Base-by-base conservation (phyloP, 2,888 invertebrate genomes). In the Fragum whitleyi region DNA sequence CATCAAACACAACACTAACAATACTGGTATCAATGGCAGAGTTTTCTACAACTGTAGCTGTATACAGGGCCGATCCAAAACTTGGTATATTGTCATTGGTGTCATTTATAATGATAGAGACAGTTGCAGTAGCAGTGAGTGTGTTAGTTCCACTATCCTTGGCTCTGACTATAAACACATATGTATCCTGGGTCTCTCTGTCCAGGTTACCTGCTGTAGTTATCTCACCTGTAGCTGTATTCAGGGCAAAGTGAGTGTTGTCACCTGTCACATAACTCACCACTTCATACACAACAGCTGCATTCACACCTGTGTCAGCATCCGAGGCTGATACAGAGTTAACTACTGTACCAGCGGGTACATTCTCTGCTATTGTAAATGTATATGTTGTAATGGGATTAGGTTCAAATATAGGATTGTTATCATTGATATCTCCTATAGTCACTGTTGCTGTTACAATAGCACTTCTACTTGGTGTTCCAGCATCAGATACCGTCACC, bases 21-120 rank as follows among this genome's bases (percentile, higher is more conserved):
- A 91, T 86, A n/a, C 78, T 83, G 0, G 89, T 89, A 7, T 85
- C 87, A 1, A 83, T 71, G 0, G 84, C 70, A 16, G 82, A 74
- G 74, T 90, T 89, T 77, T 92, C 92, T 3, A 77, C 39, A 14
- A 89, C 76, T 7, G 77, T 81, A 11, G 83, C 88, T 1, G 78
- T 77, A 72, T 89, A 90, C 21, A 79, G 77, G 1, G 77, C 53
- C 16, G 75, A 70, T 19, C 69, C 74, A 71, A 91, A 92, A 32
- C 81, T 69, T 7, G 92, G 92, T 19, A 72, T 72, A 74, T 92
- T 91, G 83, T 92, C 92, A 75, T 92, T 92, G 19, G 85, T 77
- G 73, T 92, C 92, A 7, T 42, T 77, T 57, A 92, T 79, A 7
- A 77, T 87, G 36, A 92, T 86, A n/a, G 85, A 86, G 14, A 90